A percentile compares a stretch with the other conserved stretches of the same genome.
These are phyloP conservation scores for Forficula auricularia DNA, from an alignment of 1,140 invertebrate species.

Conservation along the genomic window DNA sequence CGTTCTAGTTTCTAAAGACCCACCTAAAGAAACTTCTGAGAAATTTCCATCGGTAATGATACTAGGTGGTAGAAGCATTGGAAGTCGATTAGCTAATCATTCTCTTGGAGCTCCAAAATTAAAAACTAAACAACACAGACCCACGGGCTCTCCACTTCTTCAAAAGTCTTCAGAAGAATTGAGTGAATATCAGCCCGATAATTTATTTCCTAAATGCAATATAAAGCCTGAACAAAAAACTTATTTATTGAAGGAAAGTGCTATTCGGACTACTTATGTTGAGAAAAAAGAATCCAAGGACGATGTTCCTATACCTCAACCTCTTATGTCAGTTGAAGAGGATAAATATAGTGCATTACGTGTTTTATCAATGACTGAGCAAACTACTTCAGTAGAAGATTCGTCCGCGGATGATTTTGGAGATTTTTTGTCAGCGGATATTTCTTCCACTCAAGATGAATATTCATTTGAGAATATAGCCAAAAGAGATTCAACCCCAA, in stretches of 20 bases:
- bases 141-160: conserved; percentile 13
- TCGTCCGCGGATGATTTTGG: conserved; percentile 34
- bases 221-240: conserved; percentile 26
- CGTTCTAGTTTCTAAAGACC: not conserved
- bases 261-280: conserved; percentile 20
- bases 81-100: conserved; percentile 32
- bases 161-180: conserved; percentile 13
- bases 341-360: conserved; percentile 32
- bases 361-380: conserved; percentile 18
- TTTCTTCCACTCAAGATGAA: conserved; percentile 6
- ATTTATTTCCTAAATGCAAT: conserved; percentile 28
- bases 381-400: conserved; percentile 3
- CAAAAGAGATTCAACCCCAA: not conserved
- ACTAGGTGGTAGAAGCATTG: conserved; percentile 18
- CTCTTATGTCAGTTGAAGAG: conserved; percentile 29
- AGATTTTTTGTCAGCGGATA: conserved; percentile 34
- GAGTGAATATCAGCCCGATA: conserved; percentile 13
- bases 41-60: conserved; percentile 6
- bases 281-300: conserved; percentile 11
- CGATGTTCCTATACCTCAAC: conserved; percentile 13
- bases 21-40: not conserved
- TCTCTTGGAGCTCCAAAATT: conserved; percentile 28
- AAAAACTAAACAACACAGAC: conserved; percentile 22
- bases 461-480: conserved; percentile 11
- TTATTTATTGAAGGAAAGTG: conserved; percentile 29